Base-by-base conservation (phyloP, 2,113 vertebrate species). In the Vidua chalybeata region DNA sequence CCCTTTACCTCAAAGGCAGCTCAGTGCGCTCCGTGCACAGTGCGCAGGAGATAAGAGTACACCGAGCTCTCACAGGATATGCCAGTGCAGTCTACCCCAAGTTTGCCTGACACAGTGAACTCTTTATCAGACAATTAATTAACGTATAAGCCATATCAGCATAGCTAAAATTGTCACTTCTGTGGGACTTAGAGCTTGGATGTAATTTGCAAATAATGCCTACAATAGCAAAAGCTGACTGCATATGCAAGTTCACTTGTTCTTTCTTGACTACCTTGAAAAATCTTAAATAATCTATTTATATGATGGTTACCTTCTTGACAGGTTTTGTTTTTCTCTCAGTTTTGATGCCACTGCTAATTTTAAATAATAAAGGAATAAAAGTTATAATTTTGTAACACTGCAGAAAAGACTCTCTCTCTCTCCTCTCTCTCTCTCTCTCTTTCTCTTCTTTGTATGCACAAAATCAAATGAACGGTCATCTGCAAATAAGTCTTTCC, bases 1-100 rank as follows among this genome's bases (percentile, higher is more conserved):
- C 27, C 62, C 19, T n/a, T 28, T n/a, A 4, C 37, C 46, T 75
- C 61, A 19, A 10, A 51, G 56, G 48, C 31, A 15, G n/a, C 41
- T 48, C 48, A 4, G 1, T 1, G 27, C 4, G 9, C 26, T 51
- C 55, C 1, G 0, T 23, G 59, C 31, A 13, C 28, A 5, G 22
- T 22, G 35, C 21, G 4, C 54, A 5, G 49, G 37, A 43, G 6
- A 1, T 11, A 41, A 28, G 37, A 22, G 52, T 7, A 7, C 43
- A 2, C 2, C 9, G 12, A 80, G 54, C 58, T 84, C 64, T 49
- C 72, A 31, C 0, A 5, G 73, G 41, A 24, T 39, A 1, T 17
- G 43, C 35, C 66, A 16, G 30, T 17, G 75, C 58, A 16, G 10
- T 41, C 58, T 37, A 11, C 10, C 18, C 30, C n/a, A 28, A 4